Evolutionary conservation across 2,113 vertebrate genomes (phyloP).

Genomic region (Mus musculus): GRCm39 chr3:57113001-57113500

Average conservation of each 20-base stretch:
- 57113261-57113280: neutral
- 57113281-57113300: too few species aligned
- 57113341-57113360: too few species aligned
- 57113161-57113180: neutral
- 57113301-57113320: too few species aligned
- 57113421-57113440: too few species aligned
- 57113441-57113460: too few species aligned
- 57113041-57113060: neutral
- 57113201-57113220: neutral
- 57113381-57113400: too few species aligned
- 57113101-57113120: neutral
- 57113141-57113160: neutral
- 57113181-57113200: neutral
- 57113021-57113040: neutral
- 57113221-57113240: neutral
- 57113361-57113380: too few species aligned
- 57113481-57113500: neutral
- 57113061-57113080: neutral
- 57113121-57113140: neutral
- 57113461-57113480: neutral
- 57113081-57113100: neutral
- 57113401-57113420: too few species aligned
- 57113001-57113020: neutral
- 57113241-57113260: neutral
- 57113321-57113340: too few species aligned